Base-by-base conservation (phyloP, 2,797 vertebrate species). In the Pygocentrus nattereri region DNA sequence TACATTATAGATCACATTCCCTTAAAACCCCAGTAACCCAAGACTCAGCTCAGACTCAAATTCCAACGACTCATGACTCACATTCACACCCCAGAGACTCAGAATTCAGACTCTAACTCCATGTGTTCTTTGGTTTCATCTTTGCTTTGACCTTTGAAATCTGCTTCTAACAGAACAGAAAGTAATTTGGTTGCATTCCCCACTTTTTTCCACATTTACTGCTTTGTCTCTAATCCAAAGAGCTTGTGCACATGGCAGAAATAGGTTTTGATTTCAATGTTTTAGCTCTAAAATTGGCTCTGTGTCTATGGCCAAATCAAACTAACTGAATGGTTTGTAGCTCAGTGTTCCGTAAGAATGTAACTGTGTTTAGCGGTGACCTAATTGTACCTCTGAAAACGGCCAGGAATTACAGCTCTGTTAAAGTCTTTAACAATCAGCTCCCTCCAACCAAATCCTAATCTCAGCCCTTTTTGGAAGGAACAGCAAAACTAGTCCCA, bases 211-310 rank as follows among this genome's bases (percentile, higher is more conserved):
- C 6, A 52, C 52, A 50, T 30, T 27, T 5, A 25, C 5, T 1
- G 16, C 19, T 59, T 64, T 21, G 38, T 65, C 31, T 65, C 62
- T 65, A 65, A 65, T 65, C 31, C 62, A 65, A 65, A 65, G 62
- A n/a, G 18, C 62, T 65, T 12, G 61, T 34, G 30, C 61, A 64
- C 61, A 64, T 64, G 61, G 4, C 61, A 19, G 8, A 62, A 62
- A 16, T 8, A 10, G 30, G 62, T 62, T 65, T 38, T 8, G 4
- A 7, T 31, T 69, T 67, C n/a, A 44, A 6, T 15, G 3, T 44
- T 41, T 30, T 38, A 16, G 12, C 19, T 13, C 11, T 16, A 49
- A n/a, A 23, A 19, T 10, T 11, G 23, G n/a, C 11, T 52, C 0
- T 4, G 13, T 27, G 70, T 30, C 27, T 19, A 16, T 18, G 11